Base-by-base conservation (phyloP, 2,888 invertebrate genomes). In the Athripsodes cinereus region DNA sequence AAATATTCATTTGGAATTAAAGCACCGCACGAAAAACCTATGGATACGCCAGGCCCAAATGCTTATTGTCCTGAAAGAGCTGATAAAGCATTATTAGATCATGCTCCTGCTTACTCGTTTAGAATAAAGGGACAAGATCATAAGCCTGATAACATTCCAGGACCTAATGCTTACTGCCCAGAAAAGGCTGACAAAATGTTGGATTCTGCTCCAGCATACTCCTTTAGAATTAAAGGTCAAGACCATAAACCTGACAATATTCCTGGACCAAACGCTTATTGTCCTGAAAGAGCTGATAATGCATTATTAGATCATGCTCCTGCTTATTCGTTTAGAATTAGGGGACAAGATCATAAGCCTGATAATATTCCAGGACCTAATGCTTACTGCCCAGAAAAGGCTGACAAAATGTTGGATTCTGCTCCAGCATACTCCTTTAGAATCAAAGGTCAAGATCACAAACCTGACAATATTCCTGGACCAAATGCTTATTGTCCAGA, bases 351-450 rank as follows among this genome's bases (percentile, higher is more conserved):
- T 5, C 74, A 68, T 2, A 72, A 73, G 58, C 64, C 71, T 0
- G 68, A 68, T 57, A 72, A 73, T 1, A 72, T 74, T 21, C 81
- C 81, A 3, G 86, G 83, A 67, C 79, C 87, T 53, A 86, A 85
- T 66, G 74, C 75, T 35, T 83, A 85, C 64, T 79, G 78, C 62
- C 79, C 80, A 6, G 81, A 83, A 66, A 81, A 82, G 66, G 78
- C 76, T 53, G 85, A 86, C 64, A 73, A 75, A 65, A 67, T 81
- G 60, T 74, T 80, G 46, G 83, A 80, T 69, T 81, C 80, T 67
- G 81, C 85, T 22, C 88, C 89, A 40, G 77, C 85, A 58, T 90
- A 83, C 69, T 83, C 87, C 10, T 87, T 90, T 69, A 86, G 89
- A 60, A 75, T 82, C 44, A 88, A 86, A 73, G 81, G 83, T 64